Evolutionary conservation across 2,113 vertebrate genomes (phyloP), one percentile per base, ranked within the genome.

Genomic region (Mola mola): DNA sequence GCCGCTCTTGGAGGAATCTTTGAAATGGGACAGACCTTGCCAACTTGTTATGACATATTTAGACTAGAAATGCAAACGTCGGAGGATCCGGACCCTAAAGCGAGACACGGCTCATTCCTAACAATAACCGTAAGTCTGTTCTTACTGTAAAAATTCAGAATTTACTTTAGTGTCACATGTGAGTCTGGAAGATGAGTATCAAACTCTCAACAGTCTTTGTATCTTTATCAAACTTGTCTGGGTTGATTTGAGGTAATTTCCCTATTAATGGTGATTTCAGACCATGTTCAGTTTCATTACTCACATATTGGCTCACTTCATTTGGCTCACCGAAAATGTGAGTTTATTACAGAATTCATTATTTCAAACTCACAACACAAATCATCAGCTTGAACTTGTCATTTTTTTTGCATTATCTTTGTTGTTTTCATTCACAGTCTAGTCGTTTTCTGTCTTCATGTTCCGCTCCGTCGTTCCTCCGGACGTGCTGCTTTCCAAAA

Each of bases 401-500:
- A n/a, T 58, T n/a, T 65, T 12, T 61, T 62, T 43, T 26, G 60
- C 10, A 9, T 65, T 61, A 4, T 66, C 26, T 11, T 33, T 44
- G 57, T 40, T 4, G 56, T 69, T 80, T 72, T 38, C 52, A 76
- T 29, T 17, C 7, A 1, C 8, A 8, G 13, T 13, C 69, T 55
- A 74, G 78, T 65, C 57, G 44, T 26, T 42, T 16, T 48, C 43
- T 17, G 49, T 38, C 36, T 16, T 66, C 16, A 25, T 34, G 13
- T 57, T 26, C 48, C 49, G 10, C 47, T 76, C 48, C 66, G 13
- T 71, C 31, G 71, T 63, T 78, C 51, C 33, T 29, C n/a, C 29
- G 24, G 40, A 53, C 24, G 6, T 50, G 38, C 41, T 15, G 28
- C 79, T 85, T 85, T 83, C 78, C 73, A 64, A 79, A 64, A 55